Evolutionary conservation across 2,797 vertebrate species (phyloP), one percentile per base, ranked within the genome.

Genomic region (Furcifer pardalis): DNA sequence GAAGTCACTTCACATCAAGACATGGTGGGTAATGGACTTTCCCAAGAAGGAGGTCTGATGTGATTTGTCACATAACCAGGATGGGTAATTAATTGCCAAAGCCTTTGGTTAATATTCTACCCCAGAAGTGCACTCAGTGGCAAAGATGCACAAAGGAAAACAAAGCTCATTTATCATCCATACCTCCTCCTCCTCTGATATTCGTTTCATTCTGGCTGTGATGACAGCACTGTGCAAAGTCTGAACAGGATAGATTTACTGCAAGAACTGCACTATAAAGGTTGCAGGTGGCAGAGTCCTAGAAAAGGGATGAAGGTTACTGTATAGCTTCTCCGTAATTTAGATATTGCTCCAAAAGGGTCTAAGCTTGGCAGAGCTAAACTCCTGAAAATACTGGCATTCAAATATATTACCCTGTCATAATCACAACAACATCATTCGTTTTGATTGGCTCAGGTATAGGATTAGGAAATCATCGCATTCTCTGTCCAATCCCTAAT

Each of bases 21-120:
- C 80, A 86, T 91, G 81, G 93, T 87, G 90, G 93, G 92, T 84
- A 94, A 91, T 2, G 66, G 71, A 85, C n/a, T 88, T 89, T 66
- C 79, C 0, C 1, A 71, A 86, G 71, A 84, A 56, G 75, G 88
- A 90, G 93, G 85, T 94, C 93, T 87, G 77, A 84, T 65, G 66
- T 78, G 87, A 90, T 90, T 92, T 93, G 91, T 92, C 92, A 81
- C 85, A 88, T 89, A 94, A 95, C 92, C 91, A 46, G 88, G 82
- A 90, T 87, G 7, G 92, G 90, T 93, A 95, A 96, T 95, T 96
- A 95, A 96, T 95, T 93, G 87, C 72, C n/a, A 32, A 72, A 65
- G 86, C 90, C 86, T 92, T 84, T 82, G 93, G 91, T 94, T 95
- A 95, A 94, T 89, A 92, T 90, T 91, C 93, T 90, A 92, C 82